Evolutionary conservation across 2,797 vertebrate genomes (phyloP), one percentile per base, ranked within the genome.

Genomic region (Enteromius afrohamiltoni): DNA sequence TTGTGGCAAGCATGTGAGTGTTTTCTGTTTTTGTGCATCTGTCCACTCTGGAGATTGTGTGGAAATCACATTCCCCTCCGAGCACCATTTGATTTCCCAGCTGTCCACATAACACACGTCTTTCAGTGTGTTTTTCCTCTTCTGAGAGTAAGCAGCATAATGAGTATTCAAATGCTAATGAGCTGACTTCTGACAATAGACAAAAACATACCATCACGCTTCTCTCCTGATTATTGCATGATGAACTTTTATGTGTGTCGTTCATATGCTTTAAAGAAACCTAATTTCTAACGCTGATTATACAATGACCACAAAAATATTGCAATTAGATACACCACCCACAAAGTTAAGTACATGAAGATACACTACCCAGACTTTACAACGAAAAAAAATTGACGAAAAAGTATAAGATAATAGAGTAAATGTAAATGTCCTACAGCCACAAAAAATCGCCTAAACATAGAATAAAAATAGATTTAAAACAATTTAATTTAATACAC

Each of bases 51-150:
- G 60, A 51, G 49, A 67, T 13, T 0, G n/a, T 79, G 62, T 79
- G 77, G 77, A 67, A 37, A 67, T 53, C 60, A 47, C 34, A 78
- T 51, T 82, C 37, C 64, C 42, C 82, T 68, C 64, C 6, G 31
- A 79, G 77, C 60, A 67, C 60, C 3, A 71, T 40, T 45, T 37
- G 37, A 47, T 62, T 29, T 75, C 77, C 68, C 74, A 60, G 70
- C 71, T 55, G 67, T 80, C 40, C 73, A 70, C 77, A 77, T 69
- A 40, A 23, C 26, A 29, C n/a, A 40, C 21, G 0, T 53, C 71
- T 53, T 37, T 55, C 49, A n/a, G 49, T 55, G 49, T 76, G 65
- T 58, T 76, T 58, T 76, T 58, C n/a, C 53, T 58, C 53, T 9
- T 76, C 21, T 60, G 74, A 76, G 53, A 76, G 10, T 3, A 26